Base-by-base conservation (phyloP, 2,888 invertebrate genomes). In the Nemotelus nigrinus region DNA sequence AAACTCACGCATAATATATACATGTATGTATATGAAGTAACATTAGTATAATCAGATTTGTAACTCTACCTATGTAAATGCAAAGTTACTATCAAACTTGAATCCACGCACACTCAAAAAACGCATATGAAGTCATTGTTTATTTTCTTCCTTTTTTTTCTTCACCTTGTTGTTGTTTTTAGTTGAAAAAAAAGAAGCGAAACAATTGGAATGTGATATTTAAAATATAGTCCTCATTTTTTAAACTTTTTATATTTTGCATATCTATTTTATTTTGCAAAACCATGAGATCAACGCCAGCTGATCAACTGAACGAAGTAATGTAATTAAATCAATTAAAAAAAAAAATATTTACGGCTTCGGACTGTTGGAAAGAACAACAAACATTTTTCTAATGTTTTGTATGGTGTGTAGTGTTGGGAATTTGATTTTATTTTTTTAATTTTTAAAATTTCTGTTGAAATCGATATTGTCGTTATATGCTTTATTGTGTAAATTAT, bases 131-230 rank as follows among this genome's bases (percentile, higher is more conserved):
- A 25, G 25, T 25, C 25, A 25, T 25, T 25, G 25, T 25, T 25
- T 25, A 25, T 25, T 25, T 25, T 25, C 25, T 25, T 25, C 25
- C 25, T 25, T 25, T 25, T n/a, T 25, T 25, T 25, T 25, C 25
- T 25, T 25, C 25, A 25, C 25, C 25, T 25, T 25, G 25, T 25
- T 25, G 25, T 25, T 25, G 39, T 25, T 41, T 60, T 41, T 60
- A 60, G 60, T 60, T 43, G 7, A 43, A 5, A 50, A 60, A 41
- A 60, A 55, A 55, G 47, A 68, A 65, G 80, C 80, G 85, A 81
- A 60, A 83, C 82, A 85, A 86, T 86, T 86, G 86, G 86, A 86
- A 86, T 86, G 86, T 86, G 86, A 86, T 86, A 86, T 85, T 84
- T 84, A 82, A 84, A 85, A 85, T 85, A 86, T 86, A 86, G 86